Percentiles rank a stretch among this genome's conserved stretches.
phyloP scores from a whole-genome alignment of 2,888 invertebrate genomes.

The Palloptera scutellata region DNA sequence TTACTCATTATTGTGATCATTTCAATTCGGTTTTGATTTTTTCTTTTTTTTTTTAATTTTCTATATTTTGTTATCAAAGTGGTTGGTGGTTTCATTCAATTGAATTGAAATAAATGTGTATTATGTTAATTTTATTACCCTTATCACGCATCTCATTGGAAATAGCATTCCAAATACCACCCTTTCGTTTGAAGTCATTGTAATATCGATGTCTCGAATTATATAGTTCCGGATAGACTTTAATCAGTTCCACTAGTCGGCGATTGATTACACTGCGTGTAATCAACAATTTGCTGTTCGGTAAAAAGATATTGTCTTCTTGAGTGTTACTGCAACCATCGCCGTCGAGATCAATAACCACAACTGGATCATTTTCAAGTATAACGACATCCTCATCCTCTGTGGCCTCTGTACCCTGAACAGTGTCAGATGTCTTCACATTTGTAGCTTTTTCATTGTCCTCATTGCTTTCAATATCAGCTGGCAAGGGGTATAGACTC shows the following conservation, averaged over 20 bases:
- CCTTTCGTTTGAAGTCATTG: constrained; percentile 47
- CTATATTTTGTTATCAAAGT: too few species aligned
- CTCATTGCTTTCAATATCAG: constrained; percentile 11
- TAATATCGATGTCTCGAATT: constrained; percentile 39
- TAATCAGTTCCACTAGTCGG: constrained; percentile 45
- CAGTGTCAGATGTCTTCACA: neutral
- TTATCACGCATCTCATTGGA: constrained; percentile 50
- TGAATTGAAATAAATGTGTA: too few species aligned
- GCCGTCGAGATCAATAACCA: constrained; percentile 49
- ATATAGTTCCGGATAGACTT: constrained; percentile 52
- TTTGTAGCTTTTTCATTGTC: neutral
- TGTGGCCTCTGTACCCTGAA: too few species aligned
- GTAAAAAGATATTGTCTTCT: neutral
- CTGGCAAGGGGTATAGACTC: constrained; percentile 27
- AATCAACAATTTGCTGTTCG: constrained; percentile 6
- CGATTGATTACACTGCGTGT: constrained; percentile 31
- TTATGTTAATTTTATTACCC: constrained; percentile 32
- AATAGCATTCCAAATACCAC: constrained; percentile 54
- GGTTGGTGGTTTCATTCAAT: too few species aligned
- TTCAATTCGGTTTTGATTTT: too few species aligned
- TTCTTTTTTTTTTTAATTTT: too few species aligned
- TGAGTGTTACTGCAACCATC: constrained; percentile 25
- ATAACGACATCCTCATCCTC: constrained; percentile 39
- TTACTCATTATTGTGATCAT: too few species aligned
- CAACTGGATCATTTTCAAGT: constrained; percentile 35